Conservation (phyloP, 2,888 invertebrate genomes). For the Synanthedon myopaeformis region DNA sequence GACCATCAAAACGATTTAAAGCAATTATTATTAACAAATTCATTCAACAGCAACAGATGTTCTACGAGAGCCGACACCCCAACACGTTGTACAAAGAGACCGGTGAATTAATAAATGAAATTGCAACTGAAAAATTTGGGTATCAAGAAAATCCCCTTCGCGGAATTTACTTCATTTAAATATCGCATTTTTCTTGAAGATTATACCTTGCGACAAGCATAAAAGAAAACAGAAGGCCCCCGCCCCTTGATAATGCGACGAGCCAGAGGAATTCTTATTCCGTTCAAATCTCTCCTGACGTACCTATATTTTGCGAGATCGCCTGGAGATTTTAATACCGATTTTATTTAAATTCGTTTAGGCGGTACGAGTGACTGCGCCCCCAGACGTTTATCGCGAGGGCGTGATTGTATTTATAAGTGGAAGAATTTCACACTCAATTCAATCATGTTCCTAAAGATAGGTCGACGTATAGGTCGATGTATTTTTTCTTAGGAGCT, state of each 20-base stretch:
- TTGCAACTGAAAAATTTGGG: constrained; percentile 51
- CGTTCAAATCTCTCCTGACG: constrained; percentile 68
- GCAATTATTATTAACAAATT: background rate
- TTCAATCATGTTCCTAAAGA: background rate
- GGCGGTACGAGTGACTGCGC: constrained; percentile 53
- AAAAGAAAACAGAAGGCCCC: constrained; percentile 66
- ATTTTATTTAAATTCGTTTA: constrained; percentile 70
- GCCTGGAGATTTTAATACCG: constrained; percentile 66
- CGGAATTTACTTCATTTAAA: constrained; percentile 69
- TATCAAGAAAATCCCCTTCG: constrained; percentile 51
- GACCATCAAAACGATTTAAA: constrained; percentile 3
- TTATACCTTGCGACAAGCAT: constrained; percentile 70
- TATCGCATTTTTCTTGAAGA: constrained; percentile 71
- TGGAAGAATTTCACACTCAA: constrained; percentile 26
- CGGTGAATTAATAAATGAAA: constrained; percentile 52
- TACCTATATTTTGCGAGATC: constrained; percentile 67
- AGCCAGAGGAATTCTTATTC: constrained; percentile 67
- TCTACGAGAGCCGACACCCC: constrained; percentile 15
- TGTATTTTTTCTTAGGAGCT: background rate
- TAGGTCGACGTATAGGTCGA: background rate
- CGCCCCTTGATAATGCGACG: constrained; percentile 67
- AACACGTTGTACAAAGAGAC: constrained; percentile 27
- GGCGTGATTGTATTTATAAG: constrained; percentile 64
- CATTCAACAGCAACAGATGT: constrained; percentile 23
- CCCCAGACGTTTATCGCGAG: constrained; percentile 59